phyloP scores from a whole-genome alignment of 2,113 vertebrate species.

The Donacobius atricapilla region DNA sequence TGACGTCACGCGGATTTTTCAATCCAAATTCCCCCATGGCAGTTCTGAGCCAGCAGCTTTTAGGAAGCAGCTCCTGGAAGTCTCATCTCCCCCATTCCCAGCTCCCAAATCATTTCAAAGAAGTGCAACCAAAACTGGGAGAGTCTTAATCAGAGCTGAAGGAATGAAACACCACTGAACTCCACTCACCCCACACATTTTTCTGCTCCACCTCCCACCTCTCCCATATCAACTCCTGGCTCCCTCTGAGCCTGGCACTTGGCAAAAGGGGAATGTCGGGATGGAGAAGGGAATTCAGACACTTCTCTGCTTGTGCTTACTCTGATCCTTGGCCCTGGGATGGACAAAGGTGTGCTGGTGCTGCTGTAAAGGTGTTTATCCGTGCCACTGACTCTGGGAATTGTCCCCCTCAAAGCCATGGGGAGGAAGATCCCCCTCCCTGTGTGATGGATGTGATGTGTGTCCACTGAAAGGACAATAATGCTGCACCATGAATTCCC shows the following conservation, averaged over 20 bases:
- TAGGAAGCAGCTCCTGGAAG: neutral
- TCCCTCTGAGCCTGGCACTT: neutral
- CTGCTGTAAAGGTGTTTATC: neutral
- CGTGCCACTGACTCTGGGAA: neutral
- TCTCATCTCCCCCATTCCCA: neutral
- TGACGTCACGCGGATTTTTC: neutral
- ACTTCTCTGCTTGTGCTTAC: accelerated
- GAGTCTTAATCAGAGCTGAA: neutral
- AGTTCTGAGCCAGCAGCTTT: neutral
- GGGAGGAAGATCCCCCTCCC: neutral
- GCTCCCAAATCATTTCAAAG: neutral
- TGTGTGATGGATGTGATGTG: neutral
- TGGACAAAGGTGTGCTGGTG: neutral
- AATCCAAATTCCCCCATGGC: no score
- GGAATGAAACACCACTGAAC: neutral
- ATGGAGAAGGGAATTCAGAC: neutral
- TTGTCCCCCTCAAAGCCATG: neutral
- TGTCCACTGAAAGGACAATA: neutral
- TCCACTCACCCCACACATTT: neutral
- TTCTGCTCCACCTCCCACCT: neutral
- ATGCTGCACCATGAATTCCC: neutral
- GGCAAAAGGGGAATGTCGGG: neutral
- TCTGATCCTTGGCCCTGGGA: neutral
- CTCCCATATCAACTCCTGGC: neutral
- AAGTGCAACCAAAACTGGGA: neutral